Evolutionary conservation across 2,888 invertebrate species (phyloP), one percentile per base, ranked within the genome.

Genomic region (Drosophila longiperda): DNA sequence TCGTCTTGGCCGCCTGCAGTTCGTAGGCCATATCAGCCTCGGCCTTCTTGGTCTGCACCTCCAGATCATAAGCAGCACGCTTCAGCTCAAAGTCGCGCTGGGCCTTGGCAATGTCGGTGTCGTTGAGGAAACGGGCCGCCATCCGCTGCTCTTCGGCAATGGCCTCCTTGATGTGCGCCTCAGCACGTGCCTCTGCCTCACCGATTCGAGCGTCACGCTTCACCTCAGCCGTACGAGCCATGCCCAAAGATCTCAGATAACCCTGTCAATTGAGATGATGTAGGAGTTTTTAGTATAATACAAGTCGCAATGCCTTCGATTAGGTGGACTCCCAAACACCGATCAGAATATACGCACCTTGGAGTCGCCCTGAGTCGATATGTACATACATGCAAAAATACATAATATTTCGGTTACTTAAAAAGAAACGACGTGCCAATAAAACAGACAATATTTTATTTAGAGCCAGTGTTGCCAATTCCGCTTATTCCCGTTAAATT

Each of bases 61-160:
- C 99, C 80, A 97, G 97, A 92, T 99, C 99, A 92, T 99, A 99
- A 3, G 97, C 97, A 9, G 99, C 99, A 93, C 99, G 99, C 92
- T 99, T 99, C 75, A 99, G 94, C 93, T 99, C 98, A 92, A 98
- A 99, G 93, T 99, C 99, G 75, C 99, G 94, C 92, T 98, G 97
- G 0, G 99, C 98, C 93, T 99, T 98, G 1, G 99, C 98, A 70
- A 99, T 99, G 93, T 99, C 99, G 1, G 98, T 98, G 92, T 99
- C 99, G 93, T 99, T 99, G 23, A 97, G 94, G 92, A 98, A 98
- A 73, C 98, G 95, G 0, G 98, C 95, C 0, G 98, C 98, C 98
- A 99, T 98, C 57, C 98, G 95, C 92, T 98, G 98, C 93, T 99
- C 98, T 92, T 99, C 99, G 0, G 99, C 99, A 91, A 98, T 96